Evolutionary conservation across 2,888 invertebrate genomes (phyloP).

Genomic region (Macaria liturata): DNA sequence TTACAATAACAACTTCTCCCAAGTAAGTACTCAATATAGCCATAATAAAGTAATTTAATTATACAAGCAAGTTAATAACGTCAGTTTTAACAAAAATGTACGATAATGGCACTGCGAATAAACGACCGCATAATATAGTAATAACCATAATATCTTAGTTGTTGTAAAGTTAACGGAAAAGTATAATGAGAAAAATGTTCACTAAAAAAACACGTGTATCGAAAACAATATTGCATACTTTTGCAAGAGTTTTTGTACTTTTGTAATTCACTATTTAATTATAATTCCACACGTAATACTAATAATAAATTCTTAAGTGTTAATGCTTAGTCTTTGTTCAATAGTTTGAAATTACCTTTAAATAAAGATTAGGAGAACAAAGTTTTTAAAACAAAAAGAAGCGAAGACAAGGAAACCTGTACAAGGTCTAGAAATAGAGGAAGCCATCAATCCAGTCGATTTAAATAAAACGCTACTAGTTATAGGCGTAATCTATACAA

Average conservation of each 20-base stretch:
- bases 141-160: not conserved
- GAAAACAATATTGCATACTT: too few species aligned
- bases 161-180: too few species aligned
- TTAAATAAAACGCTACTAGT: conserved; percentile 35
- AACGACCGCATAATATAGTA: conserved; percentile 1
- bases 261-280: too few species aligned
- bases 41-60: conserved; percentile 5
- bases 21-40: not conserved
- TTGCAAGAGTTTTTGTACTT: too few species aligned
- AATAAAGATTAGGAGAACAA: not conserved
- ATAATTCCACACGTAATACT: too few species aligned
- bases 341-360: not conserved
- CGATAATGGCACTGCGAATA: conserved; percentile 3
- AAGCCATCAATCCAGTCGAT: conserved; percentile 30
- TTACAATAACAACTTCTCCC: too few species aligned
- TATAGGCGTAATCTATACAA: conserved; percentile 31
- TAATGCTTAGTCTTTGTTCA: too few species aligned
- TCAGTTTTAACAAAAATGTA: conserved; percentile 1
- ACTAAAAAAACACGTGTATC: too few species aligned
- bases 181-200: too few species aligned
- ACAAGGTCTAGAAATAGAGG: conserved; percentile 22
- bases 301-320: too few species aligned
- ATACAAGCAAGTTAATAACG: conserved; percentile 1
- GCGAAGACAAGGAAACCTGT: conserved; percentile 5
- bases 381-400: conserved; percentile 9